Conservation (phyloP, 2,888 invertebrate genomes). For the Charanyca ferruginea region DNA sequence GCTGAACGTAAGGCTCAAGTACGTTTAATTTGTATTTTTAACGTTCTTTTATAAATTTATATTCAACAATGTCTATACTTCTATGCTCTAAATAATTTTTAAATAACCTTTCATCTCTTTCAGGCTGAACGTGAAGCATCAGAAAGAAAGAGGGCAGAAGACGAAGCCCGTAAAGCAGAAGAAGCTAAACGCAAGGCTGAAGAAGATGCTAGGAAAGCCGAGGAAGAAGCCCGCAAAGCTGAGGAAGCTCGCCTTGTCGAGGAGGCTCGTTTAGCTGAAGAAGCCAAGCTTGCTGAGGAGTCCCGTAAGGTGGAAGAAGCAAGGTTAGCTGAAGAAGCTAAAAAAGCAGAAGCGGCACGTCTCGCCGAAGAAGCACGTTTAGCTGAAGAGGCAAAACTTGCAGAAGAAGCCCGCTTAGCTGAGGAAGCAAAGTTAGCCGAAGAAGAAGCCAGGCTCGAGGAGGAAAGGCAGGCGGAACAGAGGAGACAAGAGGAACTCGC, state of each 20-base stretch:
- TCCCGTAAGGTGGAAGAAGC: constrained; percentile 85
- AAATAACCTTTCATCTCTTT: constrained; percentile 5
- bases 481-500: constrained; percentile 90
- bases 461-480: constrained; percentile 88
- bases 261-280: constrained; percentile 82
- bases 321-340: constrained; percentile 84
- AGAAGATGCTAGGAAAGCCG: constrained; percentile 86
- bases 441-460: constrained; percentile 78
- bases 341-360: constrained; percentile 80
- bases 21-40: constrained; percentile 49
- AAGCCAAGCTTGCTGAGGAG: constrained; percentile 79
- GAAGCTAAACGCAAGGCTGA: constrained; percentile 89
- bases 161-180: constrained; percentile 89
- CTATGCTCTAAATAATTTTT: background rate
- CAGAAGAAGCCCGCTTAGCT: constrained; percentile 86
- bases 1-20: constrained; percentile 88
- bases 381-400: constrained; percentile 85
- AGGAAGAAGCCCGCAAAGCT: constrained; percentile 85
- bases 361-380: constrained; percentile 86
- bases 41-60: background rate
- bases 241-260: constrained; percentile 87
- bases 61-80: too few relatives aligned
- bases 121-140: constrained; percentile 85
- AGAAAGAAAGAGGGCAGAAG: constrained; percentile 90
- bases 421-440: constrained; percentile 88